These are phyloP conservation scores for Acomys russatus DNA, from an alignment of 2,797 vertebrate species.

Conservation along the genomic window DNA sequence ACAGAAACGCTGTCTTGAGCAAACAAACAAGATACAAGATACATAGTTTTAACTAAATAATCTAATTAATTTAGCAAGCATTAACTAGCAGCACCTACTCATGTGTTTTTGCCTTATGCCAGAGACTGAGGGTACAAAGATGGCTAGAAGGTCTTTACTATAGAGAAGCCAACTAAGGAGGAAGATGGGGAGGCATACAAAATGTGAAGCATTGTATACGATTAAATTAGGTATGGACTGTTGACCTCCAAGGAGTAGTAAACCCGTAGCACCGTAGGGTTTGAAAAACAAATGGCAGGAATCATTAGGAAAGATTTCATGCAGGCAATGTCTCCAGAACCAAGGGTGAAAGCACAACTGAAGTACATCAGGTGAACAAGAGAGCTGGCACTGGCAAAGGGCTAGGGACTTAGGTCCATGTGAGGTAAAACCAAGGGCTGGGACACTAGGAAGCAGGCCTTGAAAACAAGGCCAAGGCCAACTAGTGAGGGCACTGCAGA, in stretches of 20 bases:
- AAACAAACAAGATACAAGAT: neutral
- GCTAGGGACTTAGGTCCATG: neutral
- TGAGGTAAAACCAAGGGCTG: slow-evolving; percentile 22
- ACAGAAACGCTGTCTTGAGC: neutral
- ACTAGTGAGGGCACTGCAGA: slow-evolving; percentile 5
- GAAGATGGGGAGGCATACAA: slow-evolving; percentile 27
- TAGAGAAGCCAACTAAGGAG: slow-evolving; percentile 15
- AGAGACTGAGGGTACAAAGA: slow-evolving; percentile 17
- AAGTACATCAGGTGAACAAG: neutral
- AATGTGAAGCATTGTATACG: neutral
- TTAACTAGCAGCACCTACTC: slow-evolving; percentile 27
- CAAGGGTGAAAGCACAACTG: neutral
- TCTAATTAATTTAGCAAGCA: slow-evolving; percentile 20
- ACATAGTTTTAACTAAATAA: slow-evolving; percentile 10
- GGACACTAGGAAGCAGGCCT: neutral
- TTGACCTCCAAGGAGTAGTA: neutral
- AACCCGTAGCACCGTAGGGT: neutral
- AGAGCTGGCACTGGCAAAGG: neutral
- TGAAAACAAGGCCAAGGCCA: slow-evolving; percentile 13
- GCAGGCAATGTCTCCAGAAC: slow-evolving; percentile 45
- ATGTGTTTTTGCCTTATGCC: slow-evolving; percentile 24
- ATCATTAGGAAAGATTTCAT: neutral
- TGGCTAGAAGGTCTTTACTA: neutral
- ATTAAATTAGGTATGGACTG: slow-evolving; percentile 47
- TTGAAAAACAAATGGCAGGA: slow-evolving; percentile 43